Conservation (phyloP, 2,113 vertebrate species). For the Aegithalos caudatus region DNA sequence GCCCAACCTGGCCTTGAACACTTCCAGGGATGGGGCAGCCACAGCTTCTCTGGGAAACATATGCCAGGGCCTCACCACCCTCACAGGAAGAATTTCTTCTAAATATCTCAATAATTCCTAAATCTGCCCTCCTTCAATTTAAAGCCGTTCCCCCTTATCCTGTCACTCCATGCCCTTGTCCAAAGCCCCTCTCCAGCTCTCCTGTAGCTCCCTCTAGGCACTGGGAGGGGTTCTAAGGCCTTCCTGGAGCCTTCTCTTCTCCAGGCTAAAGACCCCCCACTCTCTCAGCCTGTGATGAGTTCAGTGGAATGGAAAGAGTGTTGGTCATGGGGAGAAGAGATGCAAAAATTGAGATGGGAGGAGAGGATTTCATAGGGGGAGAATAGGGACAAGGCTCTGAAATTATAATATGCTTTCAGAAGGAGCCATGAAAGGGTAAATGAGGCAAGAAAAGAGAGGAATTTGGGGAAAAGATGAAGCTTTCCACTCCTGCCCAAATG, state of each 20-base stretch:
- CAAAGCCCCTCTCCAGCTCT: background rate
- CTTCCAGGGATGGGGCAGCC: background rate
- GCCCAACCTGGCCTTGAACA: background rate
- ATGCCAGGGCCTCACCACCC: background rate
- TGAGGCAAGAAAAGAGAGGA: background rate
- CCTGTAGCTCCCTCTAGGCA: background rate
- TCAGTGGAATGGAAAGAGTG: background rate
- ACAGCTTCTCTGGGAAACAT: background rate
- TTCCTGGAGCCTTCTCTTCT: background rate
- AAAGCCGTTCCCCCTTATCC: background rate
- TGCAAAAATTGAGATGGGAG: background rate
- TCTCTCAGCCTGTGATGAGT: background rate
- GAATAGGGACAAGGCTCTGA: background rate
- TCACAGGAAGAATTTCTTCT: background rate
- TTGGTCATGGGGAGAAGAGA: background rate
- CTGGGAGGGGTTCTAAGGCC: background rate
- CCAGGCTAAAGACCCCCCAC: background rate
- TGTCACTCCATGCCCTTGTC: background rate
- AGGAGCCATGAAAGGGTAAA: background rate
- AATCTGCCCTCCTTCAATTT: background rate
- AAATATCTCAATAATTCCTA: background rate
- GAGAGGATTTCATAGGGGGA: background rate
- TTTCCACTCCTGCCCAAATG: accelerated
- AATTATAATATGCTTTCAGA: background rate
- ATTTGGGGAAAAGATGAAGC: background rate